phyloP scores from a whole-genome alignment of 2,113 vertebrate species.

The Amazona vittata region DNA sequence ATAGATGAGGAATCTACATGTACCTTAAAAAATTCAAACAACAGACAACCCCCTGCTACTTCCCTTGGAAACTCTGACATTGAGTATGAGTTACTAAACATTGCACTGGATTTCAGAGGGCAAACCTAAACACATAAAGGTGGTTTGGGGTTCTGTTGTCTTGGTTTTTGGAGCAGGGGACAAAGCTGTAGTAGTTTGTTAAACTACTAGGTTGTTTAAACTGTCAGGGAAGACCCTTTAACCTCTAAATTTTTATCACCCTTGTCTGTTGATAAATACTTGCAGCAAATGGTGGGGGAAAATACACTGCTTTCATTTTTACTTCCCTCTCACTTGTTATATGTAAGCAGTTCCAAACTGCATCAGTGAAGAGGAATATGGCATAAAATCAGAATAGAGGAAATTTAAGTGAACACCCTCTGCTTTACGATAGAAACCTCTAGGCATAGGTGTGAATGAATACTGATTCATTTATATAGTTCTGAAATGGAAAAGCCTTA shows the following conservation, averaged over 20 bases:
- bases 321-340: neutral
- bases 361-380: neutral
- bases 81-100: neutral
- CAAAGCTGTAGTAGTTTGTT: neutral
- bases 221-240: conserved; percentile 22
- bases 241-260: conserved; percentile 32
- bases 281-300: neutral
- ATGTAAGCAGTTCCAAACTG: neutral
- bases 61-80: neutral
- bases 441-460: neutral
- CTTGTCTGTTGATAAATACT: conserved; percentile 40
- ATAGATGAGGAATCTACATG: neutral
- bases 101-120: neutral
- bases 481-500: neutral
- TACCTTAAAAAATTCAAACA: neutral
- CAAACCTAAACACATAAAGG: neutral
- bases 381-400: conserved; percentile 60
- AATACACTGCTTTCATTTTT: neutral
- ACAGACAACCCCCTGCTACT: neutral
- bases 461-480: neutral
- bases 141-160: neutral
- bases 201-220: neutral
- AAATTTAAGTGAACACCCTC: conserved; percentile 21
- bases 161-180: neutral
- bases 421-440: neutral